These are phyloP conservation scores for Eremophila alpestris DNA, from an alignment of 2,797 vertebrate species.

Conservation along the genomic window DNA sequence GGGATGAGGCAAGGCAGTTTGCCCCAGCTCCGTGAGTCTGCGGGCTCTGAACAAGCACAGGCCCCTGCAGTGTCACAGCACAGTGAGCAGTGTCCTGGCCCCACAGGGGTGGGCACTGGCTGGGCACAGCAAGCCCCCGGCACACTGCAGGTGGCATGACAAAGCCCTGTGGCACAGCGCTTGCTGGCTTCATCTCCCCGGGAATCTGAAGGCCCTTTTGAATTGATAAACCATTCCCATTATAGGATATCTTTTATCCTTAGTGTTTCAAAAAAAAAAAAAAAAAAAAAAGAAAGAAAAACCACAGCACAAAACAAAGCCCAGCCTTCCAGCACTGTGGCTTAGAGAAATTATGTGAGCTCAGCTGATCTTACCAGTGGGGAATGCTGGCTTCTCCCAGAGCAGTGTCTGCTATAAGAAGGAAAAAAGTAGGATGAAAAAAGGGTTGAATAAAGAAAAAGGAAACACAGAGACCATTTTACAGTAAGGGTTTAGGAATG, in stretches of 20 bases:
- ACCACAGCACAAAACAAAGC: not conserved
- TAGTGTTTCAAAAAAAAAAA: not conserved
- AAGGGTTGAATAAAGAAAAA: not conserved
- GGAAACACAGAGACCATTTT: not conserved
- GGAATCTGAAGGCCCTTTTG: not conserved
- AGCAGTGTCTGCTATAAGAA: not conserved
- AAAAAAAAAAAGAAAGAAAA: no score
- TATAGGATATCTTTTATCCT: not conserved
- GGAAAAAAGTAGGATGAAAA: not conserved
- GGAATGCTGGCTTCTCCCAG: not conserved
- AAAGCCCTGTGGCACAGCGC: rapidly evolving
- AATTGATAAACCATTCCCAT: not conserved
- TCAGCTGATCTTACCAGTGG: not conserved
- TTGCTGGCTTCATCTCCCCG: not conserved
- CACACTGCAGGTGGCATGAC: rapidly evolving
- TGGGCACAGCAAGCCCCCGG: not conserved
- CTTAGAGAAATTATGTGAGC: not conserved
- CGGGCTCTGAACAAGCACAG: not conserved
- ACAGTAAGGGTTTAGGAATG: not conserved
- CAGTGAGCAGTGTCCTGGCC: not conserved
- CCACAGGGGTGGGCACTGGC: rapidly evolving
- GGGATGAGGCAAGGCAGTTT: not conserved
- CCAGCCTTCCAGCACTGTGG: rapidly evolving
- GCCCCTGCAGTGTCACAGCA: not conserved
- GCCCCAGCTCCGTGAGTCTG: not conserved